These are phyloP conservation scores for Desmophyllum pertusum DNA, from an alignment of 92 coral and sea anemone species.

Conservation along the genomic window DNA sequence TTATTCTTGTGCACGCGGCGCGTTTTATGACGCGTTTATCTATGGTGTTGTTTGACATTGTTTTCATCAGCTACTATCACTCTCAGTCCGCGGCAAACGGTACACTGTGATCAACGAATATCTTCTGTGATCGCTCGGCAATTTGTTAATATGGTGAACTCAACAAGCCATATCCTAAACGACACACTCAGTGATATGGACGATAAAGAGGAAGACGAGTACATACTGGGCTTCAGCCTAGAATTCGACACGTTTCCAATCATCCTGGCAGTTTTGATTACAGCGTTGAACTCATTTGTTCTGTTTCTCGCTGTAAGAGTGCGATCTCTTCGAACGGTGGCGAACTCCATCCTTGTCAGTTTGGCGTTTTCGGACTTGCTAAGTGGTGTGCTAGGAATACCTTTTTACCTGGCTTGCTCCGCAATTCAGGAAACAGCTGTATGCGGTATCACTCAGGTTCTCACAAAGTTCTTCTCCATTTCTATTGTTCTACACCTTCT, in stretches of 20 bases:
- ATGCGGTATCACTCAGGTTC: conserved; percentile 59
- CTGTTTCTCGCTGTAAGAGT: conserved; percentile 44
- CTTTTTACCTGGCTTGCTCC: conserved; percentile 69
- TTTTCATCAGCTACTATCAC: background rate
- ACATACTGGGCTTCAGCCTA: conserved; percentile 34
- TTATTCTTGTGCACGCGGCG: background rate
- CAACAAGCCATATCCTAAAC: background rate
- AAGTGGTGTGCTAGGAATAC: conserved; percentile 71
- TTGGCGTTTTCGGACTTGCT: conserved; percentile 77
- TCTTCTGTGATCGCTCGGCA: background rate
- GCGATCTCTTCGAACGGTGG: conserved; percentile 53
- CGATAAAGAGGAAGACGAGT: background rate
- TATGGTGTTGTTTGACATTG: background rate
- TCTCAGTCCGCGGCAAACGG: background rate
- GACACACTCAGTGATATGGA: background rate
- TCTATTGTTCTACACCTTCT: conserved; percentile 79
- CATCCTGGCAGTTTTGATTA: conserved; percentile 43
- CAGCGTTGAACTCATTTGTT: conserved; percentile 41
- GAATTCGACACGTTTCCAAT: conserved; percentile 64
- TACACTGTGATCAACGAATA: background rate
- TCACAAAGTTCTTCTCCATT: conserved; percentile 69
- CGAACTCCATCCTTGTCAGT: conserved; percentile 75
- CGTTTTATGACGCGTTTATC: background rate
- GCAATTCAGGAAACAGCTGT: conserved; percentile 41
- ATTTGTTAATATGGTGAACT: background rate